Evolutionary conservation across 1,140 invertebrate genomes (phyloP).

Genomic region (Arion vulgaris): DNA sequence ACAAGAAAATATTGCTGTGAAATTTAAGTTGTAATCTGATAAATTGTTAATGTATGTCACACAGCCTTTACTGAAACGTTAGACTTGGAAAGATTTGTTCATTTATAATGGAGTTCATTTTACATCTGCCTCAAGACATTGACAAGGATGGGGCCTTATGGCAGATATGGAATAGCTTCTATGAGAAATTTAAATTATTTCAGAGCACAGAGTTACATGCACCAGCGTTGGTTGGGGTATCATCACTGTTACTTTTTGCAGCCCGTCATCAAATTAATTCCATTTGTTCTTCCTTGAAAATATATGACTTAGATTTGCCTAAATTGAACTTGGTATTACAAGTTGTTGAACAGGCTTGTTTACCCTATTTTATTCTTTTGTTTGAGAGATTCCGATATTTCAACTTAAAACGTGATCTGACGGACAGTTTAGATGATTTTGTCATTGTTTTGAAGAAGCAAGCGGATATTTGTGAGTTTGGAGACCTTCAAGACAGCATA

Average conservation of each 20-base stretch:
- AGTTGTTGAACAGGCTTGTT: constrained; percentile 21
- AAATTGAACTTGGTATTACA: constrained; percentile 19
- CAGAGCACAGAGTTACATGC: background rate
- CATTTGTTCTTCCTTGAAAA: background rate
- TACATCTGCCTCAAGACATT: constrained; percentile 13
- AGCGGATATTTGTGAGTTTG: constrained; percentile 22
- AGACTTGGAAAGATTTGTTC: background rate
- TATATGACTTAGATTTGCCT: background rate
- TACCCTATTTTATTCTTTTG: constrained; percentile 25
- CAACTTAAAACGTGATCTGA: background rate
- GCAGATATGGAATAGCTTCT: constrained; percentile 18
- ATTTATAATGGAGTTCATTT: constrained; percentile 19
- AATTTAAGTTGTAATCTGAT: constrained; percentile 12
- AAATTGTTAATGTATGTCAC: background rate
- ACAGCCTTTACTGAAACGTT: background rate
- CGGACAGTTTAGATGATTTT: constrained; percentile 3
- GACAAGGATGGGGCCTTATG: constrained; percentile 3
- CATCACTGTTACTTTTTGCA: constrained; percentile 29
- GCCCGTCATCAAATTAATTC: constrained; percentile 1
- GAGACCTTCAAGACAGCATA: constrained; percentile 8
- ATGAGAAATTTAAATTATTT: constrained; percentile 1
- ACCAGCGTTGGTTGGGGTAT: background rate
- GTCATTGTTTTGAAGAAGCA: constrained; percentile 5
- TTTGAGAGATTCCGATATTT: constrained; percentile 31
- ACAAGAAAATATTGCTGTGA: background rate